A percentile compares a stretch with the other conserved stretches of the same genome.
Evolutionary conservation across 2,888 invertebrate species (phyloP).

Genomic region (Orthosia cruda): DNA sequence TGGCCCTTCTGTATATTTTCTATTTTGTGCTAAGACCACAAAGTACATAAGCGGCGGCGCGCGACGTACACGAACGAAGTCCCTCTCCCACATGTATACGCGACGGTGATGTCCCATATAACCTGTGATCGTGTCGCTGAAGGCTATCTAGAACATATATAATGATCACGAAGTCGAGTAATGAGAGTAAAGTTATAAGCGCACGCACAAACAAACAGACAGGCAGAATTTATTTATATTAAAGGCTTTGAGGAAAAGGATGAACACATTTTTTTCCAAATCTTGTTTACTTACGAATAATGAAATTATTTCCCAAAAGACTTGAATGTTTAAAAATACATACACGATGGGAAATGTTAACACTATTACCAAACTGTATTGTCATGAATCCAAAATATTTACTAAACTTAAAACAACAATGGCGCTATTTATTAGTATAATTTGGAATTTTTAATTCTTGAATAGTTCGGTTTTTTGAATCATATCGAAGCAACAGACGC

Average conservation of each 20-base stretch:
- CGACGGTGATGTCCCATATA: too few relatives aligned
- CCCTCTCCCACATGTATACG: too few relatives aligned
- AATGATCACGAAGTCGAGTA: neutral
- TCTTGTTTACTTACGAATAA: slow-evolving; percentile 35
- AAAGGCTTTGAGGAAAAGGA: neutral
- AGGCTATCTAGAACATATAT: too few relatives aligned
- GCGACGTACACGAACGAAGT: too few relatives aligned
- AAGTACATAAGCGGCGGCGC: too few relatives aligned
- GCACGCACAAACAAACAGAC: neutral
- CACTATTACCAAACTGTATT: neutral
- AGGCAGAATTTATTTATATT: neutral
- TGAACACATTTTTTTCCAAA: slow-evolving; percentile 24
- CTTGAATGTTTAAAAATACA: slow-evolving; percentile 29
- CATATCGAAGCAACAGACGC: slow-evolving; percentile 77
- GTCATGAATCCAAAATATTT: slow-evolving; percentile 11
- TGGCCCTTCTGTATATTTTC: too few relatives aligned
- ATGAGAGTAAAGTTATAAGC: neutral
- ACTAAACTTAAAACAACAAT: neutral
- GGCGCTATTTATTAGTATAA: neutral
- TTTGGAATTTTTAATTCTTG: slow-evolving; percentile 4
- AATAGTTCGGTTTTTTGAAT: slow-evolving; percentile 43
- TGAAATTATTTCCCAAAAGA: slow-evolving; percentile 20
- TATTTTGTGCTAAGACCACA: too few relatives aligned
- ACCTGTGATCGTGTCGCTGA: too few relatives aligned
- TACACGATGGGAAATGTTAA: slow-evolving; percentile 13